Conservation (phyloP, 2,113 vertebrate genomes). For the Gopherus flavomarginatus region DNA sequence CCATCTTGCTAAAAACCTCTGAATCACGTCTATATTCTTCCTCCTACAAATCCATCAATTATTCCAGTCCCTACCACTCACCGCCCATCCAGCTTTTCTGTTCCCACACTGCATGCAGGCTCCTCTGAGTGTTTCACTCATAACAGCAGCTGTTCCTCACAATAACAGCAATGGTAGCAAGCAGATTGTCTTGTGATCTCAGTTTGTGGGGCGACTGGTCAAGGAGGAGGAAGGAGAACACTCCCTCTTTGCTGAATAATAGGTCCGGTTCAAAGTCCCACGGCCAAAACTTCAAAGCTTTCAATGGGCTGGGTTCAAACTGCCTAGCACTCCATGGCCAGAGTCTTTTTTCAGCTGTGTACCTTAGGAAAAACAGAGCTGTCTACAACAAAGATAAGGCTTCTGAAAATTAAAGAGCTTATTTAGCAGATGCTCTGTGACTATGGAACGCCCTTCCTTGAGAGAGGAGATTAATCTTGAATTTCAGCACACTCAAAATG, state of each 20-base stretch:
- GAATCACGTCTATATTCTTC: accelerated
- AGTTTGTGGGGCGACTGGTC: neutral
- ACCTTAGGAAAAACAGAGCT: neutral
- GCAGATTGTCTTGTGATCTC: neutral
- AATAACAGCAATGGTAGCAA: neutral
- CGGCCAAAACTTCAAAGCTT: neutral
- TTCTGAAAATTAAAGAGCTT: neutral
- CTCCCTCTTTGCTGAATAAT: neutral
- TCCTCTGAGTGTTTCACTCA: accelerated
- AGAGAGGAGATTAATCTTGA: neutral
- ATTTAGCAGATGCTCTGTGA: neutral
- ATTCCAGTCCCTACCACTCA: accelerated
- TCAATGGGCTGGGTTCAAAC: neutral
- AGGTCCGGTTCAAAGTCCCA: neutral
- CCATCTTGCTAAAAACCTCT: neutral
- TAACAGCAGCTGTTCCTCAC: neutral
- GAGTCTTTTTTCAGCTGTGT: neutral
- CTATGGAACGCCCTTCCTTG: neutral
- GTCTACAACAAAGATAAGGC: neutral
- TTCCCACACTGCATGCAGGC: neutral
- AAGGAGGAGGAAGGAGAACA: accelerated
- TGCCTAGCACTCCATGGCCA: neutral
- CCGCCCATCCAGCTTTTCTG: neutral
- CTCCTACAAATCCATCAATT: accelerated
- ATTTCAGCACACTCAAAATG: neutral